These are phyloP conservation scores for Oreochromis aureus DNA, from an alignment of 2,113 vertebrate genomes.

Conservation along the genomic window DNA sequence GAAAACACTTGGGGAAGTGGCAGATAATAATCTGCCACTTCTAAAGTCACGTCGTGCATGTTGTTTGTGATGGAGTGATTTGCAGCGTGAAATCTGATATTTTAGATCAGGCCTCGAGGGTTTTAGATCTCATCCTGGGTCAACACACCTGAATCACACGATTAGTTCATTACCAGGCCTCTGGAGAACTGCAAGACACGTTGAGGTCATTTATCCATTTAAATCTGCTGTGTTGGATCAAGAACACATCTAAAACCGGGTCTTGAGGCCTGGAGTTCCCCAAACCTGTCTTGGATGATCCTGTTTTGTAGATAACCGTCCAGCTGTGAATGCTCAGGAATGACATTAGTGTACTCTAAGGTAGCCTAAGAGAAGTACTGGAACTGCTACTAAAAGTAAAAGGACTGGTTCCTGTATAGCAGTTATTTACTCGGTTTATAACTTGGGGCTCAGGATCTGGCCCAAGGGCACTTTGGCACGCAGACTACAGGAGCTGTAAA, in stretches of 20 bases:
- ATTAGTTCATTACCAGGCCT: not conserved
- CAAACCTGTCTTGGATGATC: not conserved
- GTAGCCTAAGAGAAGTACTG: not conserved
- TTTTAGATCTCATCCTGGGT: not conserved
- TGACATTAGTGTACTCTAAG: not conserved
- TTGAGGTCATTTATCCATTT: not conserved
- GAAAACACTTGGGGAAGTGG: not conserved
- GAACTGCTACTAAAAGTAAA: not conserved
- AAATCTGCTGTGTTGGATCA: not conserved
- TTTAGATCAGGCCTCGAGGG: not conserved
- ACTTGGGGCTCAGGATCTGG: not conserved
- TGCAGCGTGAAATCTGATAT: fast-evolving
- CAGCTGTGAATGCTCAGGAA: not conserved
- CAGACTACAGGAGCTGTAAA: not conserved
- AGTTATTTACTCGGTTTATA: fast-evolving
- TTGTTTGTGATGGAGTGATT: not conserved
- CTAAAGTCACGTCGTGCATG: fast-evolving
- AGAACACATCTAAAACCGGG: not conserved
- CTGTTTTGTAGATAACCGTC: not conserved
- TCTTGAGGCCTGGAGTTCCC: not conserved
- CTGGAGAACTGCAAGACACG: not conserved
- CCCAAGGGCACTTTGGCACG: not conserved
- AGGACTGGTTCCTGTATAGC: not conserved
- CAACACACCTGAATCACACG: not conserved
- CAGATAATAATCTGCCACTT: not conserved